Conservation (phyloP, 53 echinoderm and acorn worm genomes). For the Echinarachnius parma region DNA sequence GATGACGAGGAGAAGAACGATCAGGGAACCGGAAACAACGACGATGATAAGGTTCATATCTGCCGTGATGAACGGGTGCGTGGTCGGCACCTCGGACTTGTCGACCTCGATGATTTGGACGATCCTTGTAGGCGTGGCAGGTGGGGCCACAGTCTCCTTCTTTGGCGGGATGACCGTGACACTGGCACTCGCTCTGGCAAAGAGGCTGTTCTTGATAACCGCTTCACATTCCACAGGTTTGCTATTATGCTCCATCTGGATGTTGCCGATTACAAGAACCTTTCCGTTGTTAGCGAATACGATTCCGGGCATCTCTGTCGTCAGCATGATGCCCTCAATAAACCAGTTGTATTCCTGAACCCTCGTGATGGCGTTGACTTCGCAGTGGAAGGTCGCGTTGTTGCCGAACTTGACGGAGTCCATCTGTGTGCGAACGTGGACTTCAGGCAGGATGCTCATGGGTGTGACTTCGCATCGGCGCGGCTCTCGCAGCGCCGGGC, state of each 20-base stretch:
- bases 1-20: slow-evolving; percentile 62
- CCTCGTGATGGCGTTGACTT: slow-evolving; percentile 75
- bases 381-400: slow-evolving; percentile 85
- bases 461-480: slow-evolving; percentile 70
- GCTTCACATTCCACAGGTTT: slow-evolving; percentile 65
- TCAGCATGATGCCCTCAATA: slow-evolving; percentile 30
- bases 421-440: slow-evolving; percentile 66
- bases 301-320: slow-evolving; percentile 42
- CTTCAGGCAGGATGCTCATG: slow-evolving; percentile 75
- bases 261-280: slow-evolving; percentile 64
- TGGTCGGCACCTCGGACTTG: slow-evolving; percentile 21
- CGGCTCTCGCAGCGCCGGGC: slow-evolving; percentile 73
- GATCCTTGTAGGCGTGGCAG: slow-evolving; percentile 4
- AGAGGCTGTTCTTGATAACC: slow-evolving; percentile 64
- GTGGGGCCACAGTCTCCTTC: slow-evolving; percentile 11
- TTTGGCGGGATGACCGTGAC: slow-evolving; percentile 53
- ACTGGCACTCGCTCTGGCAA: slow-evolving; percentile 53
- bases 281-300: slow-evolving; percentile 60
- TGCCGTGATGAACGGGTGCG: slow-evolving; percentile 39
- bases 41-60: slow-evolving; percentile 70
- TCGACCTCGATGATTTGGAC: slow-evolving; percentile 28
- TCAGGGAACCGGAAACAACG: slow-evolving; percentile 65
- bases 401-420: slow-evolving; percentile 63
- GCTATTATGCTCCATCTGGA: slow-evolving; percentile 54
- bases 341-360: slow-evolving; percentile 70